Evolutionary conservation across 2,113 vertebrate genomes (phyloP).

Genomic region (Erythrocercus mccallii): DNA sequence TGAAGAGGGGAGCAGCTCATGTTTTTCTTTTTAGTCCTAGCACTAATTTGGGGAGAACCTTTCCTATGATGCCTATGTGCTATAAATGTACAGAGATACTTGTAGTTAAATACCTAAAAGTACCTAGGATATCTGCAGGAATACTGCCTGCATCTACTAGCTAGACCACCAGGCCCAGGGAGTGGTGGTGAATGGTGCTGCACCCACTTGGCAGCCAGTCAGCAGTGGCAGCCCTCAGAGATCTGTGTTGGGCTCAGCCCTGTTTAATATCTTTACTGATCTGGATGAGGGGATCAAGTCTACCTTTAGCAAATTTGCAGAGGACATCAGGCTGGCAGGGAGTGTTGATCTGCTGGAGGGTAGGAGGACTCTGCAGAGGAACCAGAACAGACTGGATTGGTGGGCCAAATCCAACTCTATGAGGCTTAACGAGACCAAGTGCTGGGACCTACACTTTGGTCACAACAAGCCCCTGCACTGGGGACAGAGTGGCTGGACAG

Average conservation of each 20-base stretch:
- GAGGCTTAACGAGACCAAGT: not conserved
- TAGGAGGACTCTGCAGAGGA: not conserved
- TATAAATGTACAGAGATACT: not conserved
- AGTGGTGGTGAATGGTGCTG: not conserved
- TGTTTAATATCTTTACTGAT: not conserved
- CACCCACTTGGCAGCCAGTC: not conserved
- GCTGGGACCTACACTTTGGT: not conserved
- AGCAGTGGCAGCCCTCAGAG: not conserved
- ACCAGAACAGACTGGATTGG: not conserved
- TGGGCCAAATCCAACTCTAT: not conserved
- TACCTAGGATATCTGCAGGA: not conserved
- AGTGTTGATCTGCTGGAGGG: not conserved
- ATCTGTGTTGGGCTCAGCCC: not conserved
- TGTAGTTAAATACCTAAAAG: not conserved
- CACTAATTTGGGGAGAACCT: not conserved
- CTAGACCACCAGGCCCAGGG: accelerated
- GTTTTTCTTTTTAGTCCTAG: not conserved
- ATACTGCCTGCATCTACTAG: too few relatives aligned
- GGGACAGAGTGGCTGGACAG: not conserved
- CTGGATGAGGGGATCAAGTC: not conserved
- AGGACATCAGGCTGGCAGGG: not conserved
- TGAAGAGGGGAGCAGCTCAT: accelerated
- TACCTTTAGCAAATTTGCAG: not conserved
- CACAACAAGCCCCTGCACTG: not conserved
- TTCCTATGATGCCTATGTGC: too few relatives aligned